Base-by-base conservation (phyloP, 2,888 invertebrate species). In the Euphydryas editha region DNA sequence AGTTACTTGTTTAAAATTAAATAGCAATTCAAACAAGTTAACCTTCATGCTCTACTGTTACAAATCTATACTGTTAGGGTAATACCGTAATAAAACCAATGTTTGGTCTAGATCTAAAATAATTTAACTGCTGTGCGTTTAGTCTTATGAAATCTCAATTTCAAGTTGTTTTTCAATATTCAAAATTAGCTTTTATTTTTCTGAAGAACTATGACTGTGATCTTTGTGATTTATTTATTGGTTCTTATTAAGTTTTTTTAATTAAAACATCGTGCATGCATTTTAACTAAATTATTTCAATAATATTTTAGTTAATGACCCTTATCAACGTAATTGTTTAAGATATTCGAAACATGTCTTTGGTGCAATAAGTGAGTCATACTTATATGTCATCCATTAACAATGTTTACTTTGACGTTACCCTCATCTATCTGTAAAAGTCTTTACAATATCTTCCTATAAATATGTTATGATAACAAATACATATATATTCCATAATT, bases 361-460 rank as follows among this genome's bases (percentile, higher is more conserved):
- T 51, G 49, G 5, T 51, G 15, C 8, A 13, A 46, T 24, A 15
- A 21, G 18, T 63, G 58, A 65, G 60, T 42, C 56, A 63, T 47
- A 42, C 49, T 67, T 30, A 59, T 66, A 56, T 51, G n/a, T 42
- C 30, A 58, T 65, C 58, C 39, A 47, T 64, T 57, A 61, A 49
- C 46, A 51, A 66, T 65, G 55, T 65, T 68, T 66, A 66, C 62
- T 68, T 60, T 66, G 68, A 60, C 62, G 55, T 5, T 65, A 46
- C 60, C 49, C 37, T 68, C 63, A 68, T 68, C 65, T 63, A 15
- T 18, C n/a, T 20, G 49, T 24, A 24, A 24, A 15, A 21, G 15
- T 21, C 15, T 51, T 24, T 11, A 20, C 18, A 21, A 49, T 24
- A 20, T 21, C 49, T 21, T 11, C 49, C 2, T 24, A 24, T 24